Evolutionary conservation across 2,797 vertebrate species (phyloP).

Genomic region (Denticeps clupeoides): DNA sequence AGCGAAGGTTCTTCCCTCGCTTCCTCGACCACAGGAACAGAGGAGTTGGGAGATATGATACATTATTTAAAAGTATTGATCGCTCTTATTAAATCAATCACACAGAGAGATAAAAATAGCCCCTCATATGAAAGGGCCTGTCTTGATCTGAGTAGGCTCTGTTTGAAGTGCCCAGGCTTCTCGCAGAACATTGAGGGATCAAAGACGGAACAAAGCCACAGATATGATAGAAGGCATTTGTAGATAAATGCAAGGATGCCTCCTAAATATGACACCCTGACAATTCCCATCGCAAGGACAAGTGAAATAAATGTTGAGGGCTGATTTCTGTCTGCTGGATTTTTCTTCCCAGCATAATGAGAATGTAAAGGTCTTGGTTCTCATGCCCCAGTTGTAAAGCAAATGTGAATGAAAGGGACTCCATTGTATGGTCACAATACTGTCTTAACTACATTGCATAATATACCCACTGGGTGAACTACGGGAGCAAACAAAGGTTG

Average conservation of each 20-base stretch:
- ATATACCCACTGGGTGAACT: too few relatives aligned
- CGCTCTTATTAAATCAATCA: constrained; percentile 52
- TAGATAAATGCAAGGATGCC: constrained; percentile 45
- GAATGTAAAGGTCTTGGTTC: too few relatives aligned
- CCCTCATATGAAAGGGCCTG: constrained; percentile 40
- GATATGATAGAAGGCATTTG: constrained; percentile 38
- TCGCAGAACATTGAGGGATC: constrained; percentile 55
- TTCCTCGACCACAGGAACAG: constrained; percentile 38
- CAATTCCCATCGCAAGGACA: not conserved
- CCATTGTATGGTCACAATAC: too few relatives aligned
- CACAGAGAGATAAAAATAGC: constrained; percentile 29
- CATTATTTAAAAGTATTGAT: constrained; percentile 59
- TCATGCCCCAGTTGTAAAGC: too few relatives aligned
- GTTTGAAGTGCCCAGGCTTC: constrained; percentile 55
- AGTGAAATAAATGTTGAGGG: too few relatives aligned
- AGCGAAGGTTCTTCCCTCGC: constrained; percentile 37
- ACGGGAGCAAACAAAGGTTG: too few relatives aligned
- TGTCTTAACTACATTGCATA: too few relatives aligned
- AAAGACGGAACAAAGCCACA: constrained; percentile 48
- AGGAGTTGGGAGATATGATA: constrained; percentile 29
- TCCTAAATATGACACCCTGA: constrained; percentile 19
- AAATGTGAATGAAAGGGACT: too few relatives aligned
- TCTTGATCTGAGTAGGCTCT: constrained; percentile 25
- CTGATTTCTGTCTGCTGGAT: too few relatives aligned
- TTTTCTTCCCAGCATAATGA: too few relatives aligned